phyloP scores from a whole-genome alignment of 2,888 invertebrate genomes.

The Bhutanitis thaidina region DNA sequence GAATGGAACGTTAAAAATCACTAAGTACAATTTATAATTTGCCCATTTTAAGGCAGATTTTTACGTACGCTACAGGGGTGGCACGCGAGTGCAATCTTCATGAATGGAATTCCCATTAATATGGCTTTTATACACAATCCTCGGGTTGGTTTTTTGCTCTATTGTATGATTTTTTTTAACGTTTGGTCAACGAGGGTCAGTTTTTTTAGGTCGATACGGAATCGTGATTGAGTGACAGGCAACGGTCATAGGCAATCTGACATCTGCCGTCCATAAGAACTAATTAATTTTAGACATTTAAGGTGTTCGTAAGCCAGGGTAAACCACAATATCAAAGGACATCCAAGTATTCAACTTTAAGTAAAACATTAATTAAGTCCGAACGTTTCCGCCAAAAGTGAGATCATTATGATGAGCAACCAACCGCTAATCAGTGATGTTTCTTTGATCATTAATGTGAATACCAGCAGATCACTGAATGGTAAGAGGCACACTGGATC shows the following conservation, averaged over 20 bases:
- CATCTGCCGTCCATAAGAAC: constrained; percentile 34
- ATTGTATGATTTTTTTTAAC: constrained; percentile 50
- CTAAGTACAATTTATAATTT: constrained; percentile 16
- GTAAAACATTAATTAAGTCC: too few species aligned
- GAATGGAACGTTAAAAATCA: not conserved
- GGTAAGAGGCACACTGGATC: too few species aligned
- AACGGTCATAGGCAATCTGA: constrained; percentile 69
- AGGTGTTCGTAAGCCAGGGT: too few species aligned
- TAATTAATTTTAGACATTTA: constrained; percentile 18
- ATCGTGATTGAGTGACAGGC: constrained; percentile 70
- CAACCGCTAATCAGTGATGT: too few species aligned
- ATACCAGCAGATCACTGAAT: too few species aligned
- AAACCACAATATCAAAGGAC: too few species aligned
- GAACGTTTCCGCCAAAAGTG: too few species aligned
- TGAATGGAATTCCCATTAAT: constrained; percentile 57
- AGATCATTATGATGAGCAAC: too few species aligned
- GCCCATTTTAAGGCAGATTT: constrained; percentile 37
- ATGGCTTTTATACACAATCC: constrained; percentile 53
- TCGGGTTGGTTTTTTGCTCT: constrained; percentile 51
- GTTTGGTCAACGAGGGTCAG: constrained; percentile 76
- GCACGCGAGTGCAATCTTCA: constrained; percentile 46
- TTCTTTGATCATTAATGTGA: too few species aligned
- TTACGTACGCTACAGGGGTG: constrained; percentile 38
- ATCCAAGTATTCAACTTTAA: too few species aligned
- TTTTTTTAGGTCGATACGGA: constrained; percentile 49